Conservation (phyloP, 2,113 vertebrate genomes). For the Hippoglossus stenolepis region DNA sequence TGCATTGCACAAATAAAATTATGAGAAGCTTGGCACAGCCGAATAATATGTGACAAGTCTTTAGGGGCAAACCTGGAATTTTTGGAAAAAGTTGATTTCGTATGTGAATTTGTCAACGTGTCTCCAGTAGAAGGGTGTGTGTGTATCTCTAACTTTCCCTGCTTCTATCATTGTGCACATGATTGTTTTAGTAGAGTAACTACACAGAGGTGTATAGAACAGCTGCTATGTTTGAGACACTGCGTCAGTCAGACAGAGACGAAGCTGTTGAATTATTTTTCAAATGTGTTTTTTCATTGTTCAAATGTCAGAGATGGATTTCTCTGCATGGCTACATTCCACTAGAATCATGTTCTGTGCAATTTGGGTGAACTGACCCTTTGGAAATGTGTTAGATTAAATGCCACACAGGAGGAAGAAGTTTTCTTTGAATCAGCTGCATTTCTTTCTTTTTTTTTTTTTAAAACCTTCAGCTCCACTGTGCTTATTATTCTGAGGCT, state of each 20-base stretch:
- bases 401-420: neutral
- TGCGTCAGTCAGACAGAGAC: neutral
- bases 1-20: neutral
- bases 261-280: neutral
- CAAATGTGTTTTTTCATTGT: neutral
- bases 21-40: neutral
- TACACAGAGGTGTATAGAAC: too few species aligned
- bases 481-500: slow-evolving; percentile 18
- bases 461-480: slow-evolving; percentile 11
- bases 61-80: neutral
- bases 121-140: neutral
- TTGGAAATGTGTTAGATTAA: neutral
- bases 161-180: neutral
- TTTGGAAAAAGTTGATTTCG: neutral
- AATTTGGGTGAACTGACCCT: slow-evolving; percentile 25
- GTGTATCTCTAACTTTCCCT: neutral
- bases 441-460: neutral
- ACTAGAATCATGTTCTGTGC: neutral
- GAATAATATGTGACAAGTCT: too few species aligned
- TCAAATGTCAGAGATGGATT: neutral
- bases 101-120: too few species aligned
- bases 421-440: slow-evolving; percentile 33
- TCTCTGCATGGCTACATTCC: neutral
- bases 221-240: too few species aligned
- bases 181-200: neutral